phyloP scores from a whole-genome alignment of 2,888 invertebrate species.

The Netelia virgata region DNA sequence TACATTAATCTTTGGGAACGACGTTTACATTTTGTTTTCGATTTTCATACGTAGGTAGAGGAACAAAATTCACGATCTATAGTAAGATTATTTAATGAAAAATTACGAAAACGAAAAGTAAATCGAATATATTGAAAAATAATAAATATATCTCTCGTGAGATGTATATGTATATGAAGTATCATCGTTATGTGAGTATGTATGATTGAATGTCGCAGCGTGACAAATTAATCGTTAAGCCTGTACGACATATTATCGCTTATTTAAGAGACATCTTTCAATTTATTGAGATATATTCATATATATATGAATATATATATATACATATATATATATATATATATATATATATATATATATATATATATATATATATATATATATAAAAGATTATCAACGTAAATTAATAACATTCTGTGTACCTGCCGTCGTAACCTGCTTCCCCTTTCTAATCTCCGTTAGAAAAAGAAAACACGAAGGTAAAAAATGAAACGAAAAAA shows the following conservation, averaged over 20 bases:
- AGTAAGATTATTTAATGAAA: conserved; percentile 41
- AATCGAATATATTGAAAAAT: conserved; percentile 24
- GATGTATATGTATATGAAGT: conserved; percentile 48
- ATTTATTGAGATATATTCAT: conserved; percentile 52
- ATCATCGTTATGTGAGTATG: conserved; percentile 67
- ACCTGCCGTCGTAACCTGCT: conserved; percentile 56
- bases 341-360: conserved; percentile 12
- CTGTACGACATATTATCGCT: conserved; percentile 62
- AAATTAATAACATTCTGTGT: conserved; percentile 63
- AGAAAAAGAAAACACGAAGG: conserved; percentile 5
- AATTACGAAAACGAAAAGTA: conserved; percentile 21
- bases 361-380: conserved; percentile 7
- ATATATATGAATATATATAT: too few relatives aligned
- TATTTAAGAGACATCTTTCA: conserved; percentile 65
- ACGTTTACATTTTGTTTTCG: conserved; percentile 70
- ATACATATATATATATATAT: too few relatives aligned
- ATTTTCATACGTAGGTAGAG: conserved; percentile 76
- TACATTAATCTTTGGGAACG: conserved; percentile 70
- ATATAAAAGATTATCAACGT: conserved; percentile 40
- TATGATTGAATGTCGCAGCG: conserved; percentile 66
- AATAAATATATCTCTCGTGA: conserved; percentile 56
- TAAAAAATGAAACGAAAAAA: conserved; percentile 13
- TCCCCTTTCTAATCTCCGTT: neutral
- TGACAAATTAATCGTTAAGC: conserved; percentile 65
- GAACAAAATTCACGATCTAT: conserved; percentile 69